phyloP scores from a whole-genome alignment of 1,140 invertebrate genomes.

The Drosophila nigromelanica region DNA sequence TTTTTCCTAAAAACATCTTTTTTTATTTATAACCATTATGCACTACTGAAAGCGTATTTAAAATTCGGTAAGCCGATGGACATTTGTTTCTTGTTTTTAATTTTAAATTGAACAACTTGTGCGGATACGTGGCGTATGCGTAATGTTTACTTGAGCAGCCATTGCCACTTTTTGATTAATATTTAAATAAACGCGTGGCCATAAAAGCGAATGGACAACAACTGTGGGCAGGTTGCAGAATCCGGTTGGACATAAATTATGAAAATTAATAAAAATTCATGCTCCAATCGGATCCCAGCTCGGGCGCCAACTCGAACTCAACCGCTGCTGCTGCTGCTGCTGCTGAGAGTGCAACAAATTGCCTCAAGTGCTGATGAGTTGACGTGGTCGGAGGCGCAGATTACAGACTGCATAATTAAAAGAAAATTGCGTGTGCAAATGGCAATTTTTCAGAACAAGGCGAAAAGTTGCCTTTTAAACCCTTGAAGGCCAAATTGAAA shows the following conservation, averaged over 20 bases:
- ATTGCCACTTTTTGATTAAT: conserved; percentile 80
- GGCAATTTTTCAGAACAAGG: conserved; percentile 30
- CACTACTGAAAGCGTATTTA: conserved; percentile 4
- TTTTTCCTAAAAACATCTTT: too few species aligned
- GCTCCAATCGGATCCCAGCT: conserved; percentile 31
- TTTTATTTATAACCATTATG: too few species aligned
- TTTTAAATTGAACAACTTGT: conserved; percentile 66
- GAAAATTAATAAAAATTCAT: conserved; percentile 81
- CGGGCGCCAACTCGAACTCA: conserved; percentile 1
- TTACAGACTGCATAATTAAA: conserved; percentile 72
- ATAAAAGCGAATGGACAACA: conserved; percentile 67
- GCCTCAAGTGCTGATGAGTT: conserved; percentile 68
- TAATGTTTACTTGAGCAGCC: conserved; percentile 64
- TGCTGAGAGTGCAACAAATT: conserved; percentile 40
- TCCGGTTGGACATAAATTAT: conserved; percentile 68
- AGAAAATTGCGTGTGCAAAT: conserved; percentile 55
- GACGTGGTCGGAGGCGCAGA: conserved; percentile 54
- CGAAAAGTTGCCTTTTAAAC: conserved; percentile 18
- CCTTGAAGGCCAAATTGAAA: conserved; percentile 22
- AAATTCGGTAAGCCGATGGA: background rate
- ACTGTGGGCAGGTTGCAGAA: conserved; percentile 1
- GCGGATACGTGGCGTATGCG: conserved; percentile 55
- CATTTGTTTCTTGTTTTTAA: conserved; percentile 24
- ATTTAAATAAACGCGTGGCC: conserved; percentile 76
- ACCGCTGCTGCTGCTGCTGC: background rate